Base-by-base conservation (phyloP, 2,797 vertebrate species). In the Sebastes cheni region DNA sequence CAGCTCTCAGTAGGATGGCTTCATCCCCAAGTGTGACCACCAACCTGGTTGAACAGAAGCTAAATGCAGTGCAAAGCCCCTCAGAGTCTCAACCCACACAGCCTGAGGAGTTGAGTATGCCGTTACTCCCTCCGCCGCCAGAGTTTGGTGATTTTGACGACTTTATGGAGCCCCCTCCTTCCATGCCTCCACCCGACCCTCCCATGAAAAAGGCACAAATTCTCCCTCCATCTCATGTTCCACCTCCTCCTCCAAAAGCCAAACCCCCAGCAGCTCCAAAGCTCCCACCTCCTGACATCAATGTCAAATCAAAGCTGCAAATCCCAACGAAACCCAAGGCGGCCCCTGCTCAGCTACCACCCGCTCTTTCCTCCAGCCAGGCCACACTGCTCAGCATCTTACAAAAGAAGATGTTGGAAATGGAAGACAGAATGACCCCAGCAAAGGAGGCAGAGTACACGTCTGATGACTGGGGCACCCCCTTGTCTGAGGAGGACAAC, bases 321-420 rank as follows among this genome's bases (percentile, higher is more conserved):
- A 23, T 71, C 25, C 90, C 80, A 73, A 77, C 70, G 55, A 91
- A 86, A 70, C 59, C 79, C 36, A 92, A 90, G 18, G 16, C 64
- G 25, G 30, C 65, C 10, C 68, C 82, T 1, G 3, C 42, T 6
- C 93, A 91, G 25, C 56, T 66, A 20, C 79, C 90, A 10, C 2
- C 88, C 2, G 30, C 75, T 5, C 77, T 92, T 3, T 86, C 93
- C 4, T 39, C 89, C 29, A 94, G 88, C 67, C 96, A 96, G 81
- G 84, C 92, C 58, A 96, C 96, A 3, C 92, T 96, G 6, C 90
- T 95, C 25, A 95, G 95, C 78, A 96, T 96, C 87, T 79, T 96
- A 67, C 95, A 96, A 73, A 96, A 95, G 81, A 96, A 96, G 87
- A 96, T 96, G 95, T 52, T 95, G 69, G 95, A 96, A 87, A 96